Evolutionary conservation across 2,888 invertebrate genomes (phyloP), one percentile per base, ranked within the genome.

Genomic region (Eremobia ochroleuca): DNA sequence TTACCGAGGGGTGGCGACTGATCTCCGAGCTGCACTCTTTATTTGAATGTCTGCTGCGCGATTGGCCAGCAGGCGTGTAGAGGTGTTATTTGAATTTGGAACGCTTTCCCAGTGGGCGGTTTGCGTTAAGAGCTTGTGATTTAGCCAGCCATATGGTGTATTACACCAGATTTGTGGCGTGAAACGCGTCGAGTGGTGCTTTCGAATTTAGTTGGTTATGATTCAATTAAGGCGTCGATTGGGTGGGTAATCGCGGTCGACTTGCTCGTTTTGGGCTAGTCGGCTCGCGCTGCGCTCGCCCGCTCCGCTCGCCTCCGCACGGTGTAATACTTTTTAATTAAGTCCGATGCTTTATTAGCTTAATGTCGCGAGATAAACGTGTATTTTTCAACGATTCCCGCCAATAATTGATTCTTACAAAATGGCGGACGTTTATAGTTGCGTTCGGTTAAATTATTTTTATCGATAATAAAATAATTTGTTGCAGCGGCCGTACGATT

Each of bases 331-430:
- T 95, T 95, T 95, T 96, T 96, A 96, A 97, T 96, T 96, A 96
- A 94, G 95, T 96, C 94, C 93, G 94, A 97, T 96, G 96, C 96
- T 97, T 97, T 97, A 97, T 97, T 97, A 95, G 94, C 93, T 94
- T 93, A 96, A 95, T 95, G 93, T 94, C 92, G 92, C 92, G 93
- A 93, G 93, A 93, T 94, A 94, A 94, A 92, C 91, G 91, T 87
- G 88, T 75, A 87, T 90, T 92, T 92, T 92, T 93, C 92, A 92
- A 85, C 91, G 90, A 91, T 93, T 93, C 91, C 88, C 90, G 90
- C 91, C 92, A 92, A 90, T 91, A 92, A 93, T 92, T 91, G 91
- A 91, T 92, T 87, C 79, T 85, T 81, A 86, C 90, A 90, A 91
- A 91, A 92, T 92, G 92, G 90, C 91, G 87, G 89, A 87, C 83